These are phyloP conservation scores for Genyomyrus donnyi DNA, from an alignment of 2,113 vertebrate species.

Conservation along the genomic window DNA sequence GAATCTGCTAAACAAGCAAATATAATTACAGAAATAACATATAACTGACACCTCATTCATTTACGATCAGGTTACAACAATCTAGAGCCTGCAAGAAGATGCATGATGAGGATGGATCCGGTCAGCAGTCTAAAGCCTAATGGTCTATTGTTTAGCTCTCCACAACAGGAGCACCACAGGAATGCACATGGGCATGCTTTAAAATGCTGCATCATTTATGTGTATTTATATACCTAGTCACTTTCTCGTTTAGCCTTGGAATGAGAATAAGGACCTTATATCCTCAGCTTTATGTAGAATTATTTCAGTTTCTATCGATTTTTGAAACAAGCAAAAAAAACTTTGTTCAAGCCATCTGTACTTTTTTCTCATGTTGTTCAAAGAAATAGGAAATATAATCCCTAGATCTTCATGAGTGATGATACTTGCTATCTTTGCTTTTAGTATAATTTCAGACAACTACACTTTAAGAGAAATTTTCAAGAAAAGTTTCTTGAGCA, in stretches of 20 bases:
- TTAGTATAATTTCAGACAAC: neutral
- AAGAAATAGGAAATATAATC: neutral
- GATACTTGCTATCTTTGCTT: neutral
- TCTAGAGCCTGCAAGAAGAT: neutral
- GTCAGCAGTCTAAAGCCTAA: neutral
- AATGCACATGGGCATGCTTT: neutral
- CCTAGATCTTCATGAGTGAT: neutral
- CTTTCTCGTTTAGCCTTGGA: slow-evolving; percentile 21
- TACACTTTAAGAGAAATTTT: neutral
- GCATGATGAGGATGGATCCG: neutral
- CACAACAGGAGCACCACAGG: neutral
- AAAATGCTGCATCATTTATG: neutral
- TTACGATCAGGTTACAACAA: neutral
- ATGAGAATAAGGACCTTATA: slow-evolving; percentile 19
- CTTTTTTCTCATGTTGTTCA: neutral
- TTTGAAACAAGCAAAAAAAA: slow-evolving; percentile 18
- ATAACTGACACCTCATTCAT: neutral
- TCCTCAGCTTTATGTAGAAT: slow-evolving; percentile 23
- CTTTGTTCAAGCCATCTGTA: neutral
- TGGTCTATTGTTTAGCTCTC: neutral
- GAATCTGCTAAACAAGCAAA: neutral
- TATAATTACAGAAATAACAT: neutral
- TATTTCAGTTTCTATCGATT: slow-evolving; percentile 35
- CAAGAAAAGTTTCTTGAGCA: neutral
- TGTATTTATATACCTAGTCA: neutral